Base-by-base conservation (phyloP, 2,888 invertebrate genomes). In the Epinotia demarniana region DNA sequence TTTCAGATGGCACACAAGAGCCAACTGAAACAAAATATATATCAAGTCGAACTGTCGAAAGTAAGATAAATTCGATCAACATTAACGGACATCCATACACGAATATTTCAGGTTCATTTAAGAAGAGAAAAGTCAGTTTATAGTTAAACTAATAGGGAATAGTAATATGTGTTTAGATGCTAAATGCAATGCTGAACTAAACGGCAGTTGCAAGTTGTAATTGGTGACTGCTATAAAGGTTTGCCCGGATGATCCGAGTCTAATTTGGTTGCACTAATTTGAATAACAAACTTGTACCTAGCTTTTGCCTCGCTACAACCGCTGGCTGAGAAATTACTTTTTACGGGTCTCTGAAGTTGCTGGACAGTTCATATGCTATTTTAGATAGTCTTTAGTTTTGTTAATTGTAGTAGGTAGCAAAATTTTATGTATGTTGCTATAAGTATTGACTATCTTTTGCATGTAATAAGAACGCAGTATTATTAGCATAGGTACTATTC, bases 131-230 rank as follows among this genome's bases (percentile, higher is more conserved):
- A 39, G 39, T 9, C 9, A 39, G 9, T 9, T 39, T 39, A 23
- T 39, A 23, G 11, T 23, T 64, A 8, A 46, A 13, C 23, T 23
- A 64, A 18, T 60, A 60, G 69, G 69, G 60, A 49, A 69, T 60
- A 19, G 60, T 46, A 57, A 57, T 68, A 46, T 18, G 39, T 1
- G 13, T 5, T 4, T 43, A 5, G 16, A 58, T 11, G 43, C 39
- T 18, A 49, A 70, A 64, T 70, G 69, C 49, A 73, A 67, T 53
- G 18, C 68, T n/a, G 23, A 69, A 39, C 58, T 69, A 63, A 74
- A 70, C 39, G 49, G 57, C 53, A n/a, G 63, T 43, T 58, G 23
- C 69, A 74, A 74, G 58, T 74, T 74, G 70, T 74, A 74, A 74
- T 74, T 74, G 74, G 46, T 63, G 39, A 23, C 33, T 6, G 43